Conservation (phyloP, 2,113 vertebrate species). For the Aspiorhynchus laticeps region DNA sequence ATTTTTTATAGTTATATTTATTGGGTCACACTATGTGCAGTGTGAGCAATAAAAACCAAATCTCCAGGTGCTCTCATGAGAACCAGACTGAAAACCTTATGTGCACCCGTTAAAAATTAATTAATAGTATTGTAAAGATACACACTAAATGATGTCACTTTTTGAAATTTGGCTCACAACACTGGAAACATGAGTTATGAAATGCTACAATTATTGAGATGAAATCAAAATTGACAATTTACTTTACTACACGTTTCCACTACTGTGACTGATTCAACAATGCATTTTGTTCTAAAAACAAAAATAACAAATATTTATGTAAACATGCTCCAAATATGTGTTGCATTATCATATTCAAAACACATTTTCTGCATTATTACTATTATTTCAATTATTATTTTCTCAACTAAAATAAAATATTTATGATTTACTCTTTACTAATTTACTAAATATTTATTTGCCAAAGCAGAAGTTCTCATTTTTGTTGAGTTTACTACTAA, state of each 20-base stretch:
- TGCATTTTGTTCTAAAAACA: background rate
- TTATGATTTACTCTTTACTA: too few species aligned
- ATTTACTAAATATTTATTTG: too few species aligned
- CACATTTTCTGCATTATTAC: background rate
- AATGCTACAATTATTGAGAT: background rate
- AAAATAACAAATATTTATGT: background rate
- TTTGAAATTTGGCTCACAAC: background rate
- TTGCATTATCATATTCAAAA: background rate
- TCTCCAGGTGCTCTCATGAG: too few species aligned
- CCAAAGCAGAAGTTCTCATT: too few species aligned
- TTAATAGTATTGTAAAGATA: background rate
- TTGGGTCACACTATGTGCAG: too few species aligned
- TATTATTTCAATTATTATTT: too few species aligned
- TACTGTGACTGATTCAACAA: background rate
- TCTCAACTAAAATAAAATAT: too few species aligned
- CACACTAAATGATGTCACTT: background rate
- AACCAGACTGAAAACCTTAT: too few species aligned
- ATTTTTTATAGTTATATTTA: too few species aligned
- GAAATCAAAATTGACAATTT: background rate
- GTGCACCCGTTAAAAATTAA: too few species aligned
- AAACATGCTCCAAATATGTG: background rate
- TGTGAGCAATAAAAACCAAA: too few species aligned
- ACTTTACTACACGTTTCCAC: background rate
- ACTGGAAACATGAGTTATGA: background rate
- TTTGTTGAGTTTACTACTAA: too few species aligned